These are phyloP conservation scores for Carcinoscorpius rotundicauda DNA, from an alignment of 1,140 invertebrate species.

Conservation along the genomic window DNA sequence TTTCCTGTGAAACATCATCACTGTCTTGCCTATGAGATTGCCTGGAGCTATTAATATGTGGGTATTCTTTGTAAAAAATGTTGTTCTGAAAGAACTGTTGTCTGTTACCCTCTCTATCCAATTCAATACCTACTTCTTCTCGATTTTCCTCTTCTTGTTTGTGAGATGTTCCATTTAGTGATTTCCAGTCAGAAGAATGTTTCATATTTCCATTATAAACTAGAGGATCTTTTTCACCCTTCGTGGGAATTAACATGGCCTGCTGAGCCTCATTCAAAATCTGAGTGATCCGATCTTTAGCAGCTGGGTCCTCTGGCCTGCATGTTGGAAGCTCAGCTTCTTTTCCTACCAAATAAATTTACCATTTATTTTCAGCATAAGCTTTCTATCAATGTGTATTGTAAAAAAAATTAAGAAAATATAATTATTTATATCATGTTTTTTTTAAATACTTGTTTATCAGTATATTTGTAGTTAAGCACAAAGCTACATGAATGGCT, in stretches of 20 bases:
- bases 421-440: too few relatives aligned
- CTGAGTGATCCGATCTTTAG: constrained; percentile 84
- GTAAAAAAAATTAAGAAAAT: neutral
- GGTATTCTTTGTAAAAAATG: too few relatives aligned
- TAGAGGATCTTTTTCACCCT: constrained; percentile 8
- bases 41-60: too few relatives aligned
- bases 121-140: constrained; percentile 36
- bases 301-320: constrained; percentile 55
- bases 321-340: constrained; percentile 46
- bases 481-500: too few relatives aligned
- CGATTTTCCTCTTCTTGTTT: constrained; percentile 60
- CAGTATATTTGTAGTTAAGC: too few relatives aligned
- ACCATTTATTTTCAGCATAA: neutral
- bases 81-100: too few relatives aligned
- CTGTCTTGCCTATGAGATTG: constrained; percentile 34
- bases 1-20: constrained; percentile 91
- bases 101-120: constrained; percentile 86
- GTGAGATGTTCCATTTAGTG: constrained; percentile 2
- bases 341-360: constrained; percentile 22
- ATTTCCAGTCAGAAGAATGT: neutral
- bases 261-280: constrained; percentile 74
- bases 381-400: too few relatives aligned
- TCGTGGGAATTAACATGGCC: constrained; percentile 33
- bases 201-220: neutral
- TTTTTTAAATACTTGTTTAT: too few relatives aligned